These are phyloP conservation scores for Meghimatium bilineatum DNA, from an alignment of 2,888 invertebrate genomes.

Conservation along the genomic window DNA sequence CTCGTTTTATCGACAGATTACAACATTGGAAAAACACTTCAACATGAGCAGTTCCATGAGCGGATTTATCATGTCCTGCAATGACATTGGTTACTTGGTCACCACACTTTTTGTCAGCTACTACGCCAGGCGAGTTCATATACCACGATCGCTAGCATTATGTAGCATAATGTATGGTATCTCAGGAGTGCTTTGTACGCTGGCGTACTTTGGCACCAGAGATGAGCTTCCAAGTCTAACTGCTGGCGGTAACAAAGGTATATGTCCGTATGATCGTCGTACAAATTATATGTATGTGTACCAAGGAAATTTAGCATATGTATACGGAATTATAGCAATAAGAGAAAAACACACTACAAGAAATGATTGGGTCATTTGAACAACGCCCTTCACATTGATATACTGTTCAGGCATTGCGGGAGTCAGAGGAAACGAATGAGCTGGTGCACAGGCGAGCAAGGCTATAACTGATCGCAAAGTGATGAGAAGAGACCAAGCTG, in stretches of 20 bases:
- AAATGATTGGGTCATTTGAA: too few species aligned
- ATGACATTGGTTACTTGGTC: conserved; percentile 68
- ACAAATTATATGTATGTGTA: too few species aligned
- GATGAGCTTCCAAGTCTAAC: conserved; percentile 31
- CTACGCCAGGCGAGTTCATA: conserved; percentile 57
- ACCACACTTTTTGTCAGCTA: conserved; percentile 60
- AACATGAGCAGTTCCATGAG: conserved; percentile 68
- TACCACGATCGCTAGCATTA: conserved; percentile 59
- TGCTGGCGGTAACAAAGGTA: neutral
- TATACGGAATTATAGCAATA: too few species aligned
- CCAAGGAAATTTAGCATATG: too few species aligned
- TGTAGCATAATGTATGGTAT: conserved; percentile 60
- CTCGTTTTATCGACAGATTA: conserved; percentile 53
- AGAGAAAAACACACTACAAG: too few species aligned
- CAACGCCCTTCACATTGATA: too few species aligned
- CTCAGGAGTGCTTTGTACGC: conserved; percentile 60
- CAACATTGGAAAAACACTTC: conserved; percentile 69
- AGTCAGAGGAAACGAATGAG: too few species aligned
- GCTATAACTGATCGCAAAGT: too few species aligned
- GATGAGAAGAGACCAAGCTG: too few species aligned
- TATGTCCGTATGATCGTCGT: too few species aligned
- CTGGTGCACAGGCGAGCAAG: too few species aligned
- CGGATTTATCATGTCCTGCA: conserved; percentile 68
- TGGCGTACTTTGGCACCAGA: conserved; percentile 59
- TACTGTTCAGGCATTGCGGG: too few species aligned